Conservation (phyloP, 2,797 vertebrate genomes). For the Neosalanx taihuensis region DNA sequence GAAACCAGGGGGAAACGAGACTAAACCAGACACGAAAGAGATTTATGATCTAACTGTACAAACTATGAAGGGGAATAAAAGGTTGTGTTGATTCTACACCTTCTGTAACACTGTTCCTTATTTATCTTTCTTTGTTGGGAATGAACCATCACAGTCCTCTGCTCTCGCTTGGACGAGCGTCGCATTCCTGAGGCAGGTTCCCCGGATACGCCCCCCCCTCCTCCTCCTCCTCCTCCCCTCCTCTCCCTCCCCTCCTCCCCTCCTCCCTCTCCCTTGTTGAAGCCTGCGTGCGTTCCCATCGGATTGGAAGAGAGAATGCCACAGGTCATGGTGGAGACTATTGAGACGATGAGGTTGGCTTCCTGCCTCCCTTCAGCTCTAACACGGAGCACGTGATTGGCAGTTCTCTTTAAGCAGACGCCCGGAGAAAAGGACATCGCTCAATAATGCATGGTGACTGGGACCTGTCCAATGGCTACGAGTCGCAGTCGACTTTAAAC, state of each 20-base stretch:
- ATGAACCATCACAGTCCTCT: conserved; percentile 26
- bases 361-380: background rate
- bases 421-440: background rate
- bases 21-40: conserved; percentile 19
- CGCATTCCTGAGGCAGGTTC: conserved; percentile 28
- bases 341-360: conserved; percentile 22
- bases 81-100: conserved; percentile 22
- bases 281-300: conserved; percentile 10
- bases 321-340: conserved; percentile 17
- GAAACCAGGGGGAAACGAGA: conserved; percentile 17
- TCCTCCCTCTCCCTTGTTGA: background rate
- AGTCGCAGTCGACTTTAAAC: background rate
- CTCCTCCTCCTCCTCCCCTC: background rate
- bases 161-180: conserved; percentile 19
- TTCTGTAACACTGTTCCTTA: conserved; percentile 28
- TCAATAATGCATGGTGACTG: conserved; percentile 4
- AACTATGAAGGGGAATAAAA: conserved; percentile 23
- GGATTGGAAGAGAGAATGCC: conserved; percentile 16
- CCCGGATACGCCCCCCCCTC: conserved; percentile 23
- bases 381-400: background rate
- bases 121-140: conserved; percentile 36
- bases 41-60: conserved; percentile 20
- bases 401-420: background rate
- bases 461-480: background rate
- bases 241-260: background rate